phyloP scores from a whole-genome alignment of 2,113 vertebrate genomes.

The Muntiacus muntjak region DNA sequence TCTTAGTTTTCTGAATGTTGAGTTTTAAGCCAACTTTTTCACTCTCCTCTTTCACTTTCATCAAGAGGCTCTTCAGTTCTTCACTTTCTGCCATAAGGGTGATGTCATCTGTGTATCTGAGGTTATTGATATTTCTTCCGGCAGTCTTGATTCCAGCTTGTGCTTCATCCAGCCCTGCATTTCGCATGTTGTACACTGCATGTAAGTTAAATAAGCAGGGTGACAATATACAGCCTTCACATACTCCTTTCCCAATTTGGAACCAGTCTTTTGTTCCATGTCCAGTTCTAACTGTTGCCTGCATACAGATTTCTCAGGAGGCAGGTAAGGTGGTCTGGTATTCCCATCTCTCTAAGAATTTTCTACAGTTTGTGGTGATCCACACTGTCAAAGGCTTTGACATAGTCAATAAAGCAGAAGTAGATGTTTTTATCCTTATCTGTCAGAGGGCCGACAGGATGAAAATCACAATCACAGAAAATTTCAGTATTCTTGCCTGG shows the following conservation, averaged over 20 bases:
- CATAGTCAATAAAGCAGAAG: not conserved
- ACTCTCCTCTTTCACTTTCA: not conserved
- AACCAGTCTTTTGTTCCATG: not conserved
- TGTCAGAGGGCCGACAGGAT: not conserved
- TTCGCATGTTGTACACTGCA: not conserved
- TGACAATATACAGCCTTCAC: not conserved
- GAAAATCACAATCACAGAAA: not conserved
- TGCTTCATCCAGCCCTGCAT: not conserved
- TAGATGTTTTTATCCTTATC: not conserved
- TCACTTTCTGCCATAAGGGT: not conserved
- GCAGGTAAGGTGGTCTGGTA: not conserved
- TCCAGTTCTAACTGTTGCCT: not conserved
- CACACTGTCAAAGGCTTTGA: not conserved
- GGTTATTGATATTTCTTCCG: not conserved
- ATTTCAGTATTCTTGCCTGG: not conserved
- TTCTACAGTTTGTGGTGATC: not conserved
- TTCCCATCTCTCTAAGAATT: not conserved
- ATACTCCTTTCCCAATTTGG: not conserved
- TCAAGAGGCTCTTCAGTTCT: not conserved
- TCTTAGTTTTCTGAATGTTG: not conserved
- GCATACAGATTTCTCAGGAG: not conserved
- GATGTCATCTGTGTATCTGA: not conserved
- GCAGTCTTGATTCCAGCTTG: not conserved
- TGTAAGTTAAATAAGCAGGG: not conserved
- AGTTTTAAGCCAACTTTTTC: not conserved